Conservation (phyloP, 2,888 invertebrate genomes). For the Palloptera scutellata region DNA sequence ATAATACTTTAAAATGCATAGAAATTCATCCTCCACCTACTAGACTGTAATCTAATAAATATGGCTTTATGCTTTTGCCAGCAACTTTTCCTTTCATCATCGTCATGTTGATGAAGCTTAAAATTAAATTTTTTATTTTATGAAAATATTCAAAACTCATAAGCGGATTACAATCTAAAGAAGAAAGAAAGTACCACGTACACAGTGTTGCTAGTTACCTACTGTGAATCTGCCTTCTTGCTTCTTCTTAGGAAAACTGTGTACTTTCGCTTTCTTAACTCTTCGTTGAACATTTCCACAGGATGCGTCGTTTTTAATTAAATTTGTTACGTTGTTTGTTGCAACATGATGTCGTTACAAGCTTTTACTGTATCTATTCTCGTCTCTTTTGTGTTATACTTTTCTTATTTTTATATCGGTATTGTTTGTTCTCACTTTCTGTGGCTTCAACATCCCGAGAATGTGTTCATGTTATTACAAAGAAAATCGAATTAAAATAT, state of each 20-base stretch:
- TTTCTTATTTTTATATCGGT: background rate
- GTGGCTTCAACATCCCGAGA: no score
- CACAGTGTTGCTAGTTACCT: background rate
- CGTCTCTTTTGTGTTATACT: background rate
- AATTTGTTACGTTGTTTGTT: background rate
- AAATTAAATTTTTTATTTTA: slow-evolving; percentile 20
- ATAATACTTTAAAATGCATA: background rate
- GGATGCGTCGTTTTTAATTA: background rate
- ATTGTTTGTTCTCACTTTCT: no score
- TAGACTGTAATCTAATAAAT: no score
- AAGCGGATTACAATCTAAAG: background rate
- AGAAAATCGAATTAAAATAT: slow-evolving; percentile 2
- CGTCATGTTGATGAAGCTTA: slow-evolving; percentile 18
- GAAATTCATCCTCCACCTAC: no score
- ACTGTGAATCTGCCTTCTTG: background rate
- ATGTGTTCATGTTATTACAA: background rate
- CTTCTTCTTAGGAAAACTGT: background rate
- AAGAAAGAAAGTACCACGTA: background rate
- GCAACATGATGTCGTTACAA: background rate
- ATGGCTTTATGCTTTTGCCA: no score
- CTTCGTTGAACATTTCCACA: background rate
- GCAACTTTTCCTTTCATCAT: no score
- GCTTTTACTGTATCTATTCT: background rate
- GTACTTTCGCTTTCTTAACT: background rate
- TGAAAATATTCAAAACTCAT: background rate